These are phyloP conservation scores for Melipona beecheii DNA, from an alignment of 2,888 invertebrate genomes.

Conservation along the genomic window DNA sequence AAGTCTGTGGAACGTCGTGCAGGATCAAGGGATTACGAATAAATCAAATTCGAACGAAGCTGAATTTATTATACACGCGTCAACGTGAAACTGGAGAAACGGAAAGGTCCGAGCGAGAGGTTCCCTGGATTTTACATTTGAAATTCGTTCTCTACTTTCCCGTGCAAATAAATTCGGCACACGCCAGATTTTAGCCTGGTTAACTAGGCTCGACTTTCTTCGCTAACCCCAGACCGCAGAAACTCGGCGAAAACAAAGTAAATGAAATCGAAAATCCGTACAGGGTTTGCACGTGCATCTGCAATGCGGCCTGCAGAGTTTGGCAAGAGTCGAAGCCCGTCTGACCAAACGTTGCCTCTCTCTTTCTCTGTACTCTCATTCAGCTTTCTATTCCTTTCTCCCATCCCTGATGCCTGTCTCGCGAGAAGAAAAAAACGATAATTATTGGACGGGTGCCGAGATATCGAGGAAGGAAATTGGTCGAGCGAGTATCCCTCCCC, in stretches of 20 bases:
- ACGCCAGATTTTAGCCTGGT: not conserved
- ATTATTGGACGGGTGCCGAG: conserved; percentile 56
- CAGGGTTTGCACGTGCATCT: conserved; percentile 73
- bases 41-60: too few species aligned
- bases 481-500: conserved; percentile 13
- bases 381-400: not conserved
- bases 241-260: conserved; percentile 46
- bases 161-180: not conserved
- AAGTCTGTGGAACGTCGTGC: too few species aligned
- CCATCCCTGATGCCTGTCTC: not conserved
- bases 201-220: not conserved
- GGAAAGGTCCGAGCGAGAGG: too few species aligned
- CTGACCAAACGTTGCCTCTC: conserved; percentile 48
- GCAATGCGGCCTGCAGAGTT: conserved; percentile 75
- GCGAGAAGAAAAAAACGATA: conserved; percentile 46
- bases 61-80: too few species aligned
- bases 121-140: not conserved
- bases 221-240: not conserved
- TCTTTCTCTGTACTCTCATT: not conserved
- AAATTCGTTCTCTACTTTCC: not conserved
- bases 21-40: too few species aligned
- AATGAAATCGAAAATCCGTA: conserved; percentile 68
- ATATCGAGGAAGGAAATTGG: conserved; percentile 54
- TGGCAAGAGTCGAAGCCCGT: conserved; percentile 65
- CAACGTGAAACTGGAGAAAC: too few species aligned